These are phyloP conservation scores for Prinia subflava DNA, from an alignment of 2,113 vertebrate species.

Conservation along the genomic window DNA sequence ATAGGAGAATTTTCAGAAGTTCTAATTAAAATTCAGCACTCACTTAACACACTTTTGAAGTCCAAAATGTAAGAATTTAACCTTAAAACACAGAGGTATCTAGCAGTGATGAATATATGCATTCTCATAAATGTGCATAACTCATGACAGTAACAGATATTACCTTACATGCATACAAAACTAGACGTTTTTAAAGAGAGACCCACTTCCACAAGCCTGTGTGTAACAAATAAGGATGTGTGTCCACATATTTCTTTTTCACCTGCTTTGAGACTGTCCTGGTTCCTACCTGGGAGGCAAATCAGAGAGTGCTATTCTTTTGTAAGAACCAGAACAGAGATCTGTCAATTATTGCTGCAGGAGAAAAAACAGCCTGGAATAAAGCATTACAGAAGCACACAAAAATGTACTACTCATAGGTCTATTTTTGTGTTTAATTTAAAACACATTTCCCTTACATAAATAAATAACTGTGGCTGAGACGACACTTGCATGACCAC, in stretches of 20 bases:
- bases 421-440: neutral
- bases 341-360: neutral
- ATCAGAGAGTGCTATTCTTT: conserved; percentile 81
- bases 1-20: neutral
- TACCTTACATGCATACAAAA: neutral
- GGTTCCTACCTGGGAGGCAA: conserved; percentile 86
- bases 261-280: conserved; percentile 87
- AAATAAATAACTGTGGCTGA: neutral
- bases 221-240: neutral
- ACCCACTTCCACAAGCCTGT: neutral
- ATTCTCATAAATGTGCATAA: neutral
- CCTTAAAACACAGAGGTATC: neutral
- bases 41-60: neutral
- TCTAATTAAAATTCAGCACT: neutral
- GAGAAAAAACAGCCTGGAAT: neutral
- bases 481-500: neutral
- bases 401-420: neutral
- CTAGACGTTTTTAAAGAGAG: neutral
- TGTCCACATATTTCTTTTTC: neutral
- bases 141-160: neutral
- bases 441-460: neutral
- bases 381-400: neutral
- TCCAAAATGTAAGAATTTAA: neutral
- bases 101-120: neutral
- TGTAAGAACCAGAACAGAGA: conserved; percentile 53